These are phyloP conservation scores for Typhlichthys subterraneus DNA, from an alignment of 2,797 vertebrate species.

Conservation along the genomic window DNA sequence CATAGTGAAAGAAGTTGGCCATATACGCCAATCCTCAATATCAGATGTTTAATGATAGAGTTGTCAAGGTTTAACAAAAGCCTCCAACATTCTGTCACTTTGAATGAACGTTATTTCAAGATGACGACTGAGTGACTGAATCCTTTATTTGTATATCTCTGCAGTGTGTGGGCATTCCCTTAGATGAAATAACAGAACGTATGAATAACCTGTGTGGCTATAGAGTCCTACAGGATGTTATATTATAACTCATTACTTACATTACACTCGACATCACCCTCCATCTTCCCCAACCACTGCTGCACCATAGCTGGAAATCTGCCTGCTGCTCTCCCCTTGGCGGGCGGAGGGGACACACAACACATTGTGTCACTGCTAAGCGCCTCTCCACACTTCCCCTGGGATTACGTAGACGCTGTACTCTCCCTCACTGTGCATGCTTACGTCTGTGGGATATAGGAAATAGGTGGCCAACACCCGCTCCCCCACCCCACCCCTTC, in stretches of 20 bases:
- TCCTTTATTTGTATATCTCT: not conserved
- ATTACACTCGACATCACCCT: conserved; percentile 18
- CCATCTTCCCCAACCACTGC: conserved; percentile 19
- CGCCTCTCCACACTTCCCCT: conserved; percentile 45
- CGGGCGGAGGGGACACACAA: conserved; percentile 28
- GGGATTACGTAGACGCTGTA: conserved; percentile 45
- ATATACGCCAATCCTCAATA: not conserved
- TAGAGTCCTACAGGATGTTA: conserved; percentile 9
- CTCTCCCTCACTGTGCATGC: conserved; percentile 44
- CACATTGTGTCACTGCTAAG: conserved; percentile 34
- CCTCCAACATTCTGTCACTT: conserved; percentile 2
- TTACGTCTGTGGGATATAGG: conserved; percentile 23
- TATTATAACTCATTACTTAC: conserved; percentile 14
- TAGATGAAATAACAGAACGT: no score
- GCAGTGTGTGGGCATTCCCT: no score
- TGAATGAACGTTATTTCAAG: not conserved
- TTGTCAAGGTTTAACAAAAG: conserved; percentile 18
- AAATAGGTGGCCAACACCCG: not conserved
- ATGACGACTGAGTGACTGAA: not conserved
- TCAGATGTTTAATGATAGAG: conserved; percentile 36
- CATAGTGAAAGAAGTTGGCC: no score
- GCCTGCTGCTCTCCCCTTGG: conserved; percentile 11
- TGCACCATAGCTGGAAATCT: conserved; percentile 33
- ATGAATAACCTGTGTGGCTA: not conserved
- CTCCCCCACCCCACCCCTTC: not conserved